phyloP scores from a whole-genome alignment of 92 coral and sea anemone species.

The Galaxea fascicularis region DNA sequence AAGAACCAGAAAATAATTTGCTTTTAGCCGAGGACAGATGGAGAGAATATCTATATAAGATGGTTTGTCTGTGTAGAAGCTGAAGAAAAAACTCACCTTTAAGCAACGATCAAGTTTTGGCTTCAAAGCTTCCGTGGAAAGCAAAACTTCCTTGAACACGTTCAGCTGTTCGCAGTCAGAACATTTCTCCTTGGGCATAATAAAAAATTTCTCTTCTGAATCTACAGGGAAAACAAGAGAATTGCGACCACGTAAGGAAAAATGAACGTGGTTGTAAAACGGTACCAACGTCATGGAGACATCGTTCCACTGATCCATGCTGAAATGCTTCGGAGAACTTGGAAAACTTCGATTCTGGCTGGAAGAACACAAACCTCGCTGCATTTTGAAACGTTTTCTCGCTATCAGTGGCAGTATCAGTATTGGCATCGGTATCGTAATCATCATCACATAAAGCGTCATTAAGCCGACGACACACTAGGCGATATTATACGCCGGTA shows the following conservation, averaged over 20 bases:
- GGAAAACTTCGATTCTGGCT: too few species aligned
- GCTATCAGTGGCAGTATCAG: not conserved
- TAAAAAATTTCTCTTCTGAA: constrained; percentile 70
- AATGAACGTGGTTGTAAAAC: not conserved
- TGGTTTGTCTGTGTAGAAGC: not conserved
- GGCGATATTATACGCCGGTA: too few species aligned
- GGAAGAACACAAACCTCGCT: too few species aligned
- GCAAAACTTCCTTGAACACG: constrained; percentile 70
- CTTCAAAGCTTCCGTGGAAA: constrained; percentile 71
- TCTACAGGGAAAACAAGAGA: constrained; percentile 35
- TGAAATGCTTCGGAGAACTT: too few species aligned
- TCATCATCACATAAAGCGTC: too few species aligned
- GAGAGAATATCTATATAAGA: too few species aligned
- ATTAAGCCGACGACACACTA: too few species aligned
- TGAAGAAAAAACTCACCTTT: constrained; percentile 45
- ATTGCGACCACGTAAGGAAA: not conserved
- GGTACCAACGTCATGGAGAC: not conserved
- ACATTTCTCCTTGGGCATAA: constrained; percentile 68
- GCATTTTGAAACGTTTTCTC: too few species aligned
- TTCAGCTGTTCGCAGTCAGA: constrained; percentile 63
- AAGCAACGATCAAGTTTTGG: constrained; percentile 83
- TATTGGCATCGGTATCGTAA: not conserved
- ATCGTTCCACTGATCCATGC: too few species aligned
- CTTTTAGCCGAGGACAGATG: too few species aligned
- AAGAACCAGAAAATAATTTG: too few species aligned